Conservation (phyloP, 1,140 invertebrate genomes). For the Scaptomyza hsui region DNA sequence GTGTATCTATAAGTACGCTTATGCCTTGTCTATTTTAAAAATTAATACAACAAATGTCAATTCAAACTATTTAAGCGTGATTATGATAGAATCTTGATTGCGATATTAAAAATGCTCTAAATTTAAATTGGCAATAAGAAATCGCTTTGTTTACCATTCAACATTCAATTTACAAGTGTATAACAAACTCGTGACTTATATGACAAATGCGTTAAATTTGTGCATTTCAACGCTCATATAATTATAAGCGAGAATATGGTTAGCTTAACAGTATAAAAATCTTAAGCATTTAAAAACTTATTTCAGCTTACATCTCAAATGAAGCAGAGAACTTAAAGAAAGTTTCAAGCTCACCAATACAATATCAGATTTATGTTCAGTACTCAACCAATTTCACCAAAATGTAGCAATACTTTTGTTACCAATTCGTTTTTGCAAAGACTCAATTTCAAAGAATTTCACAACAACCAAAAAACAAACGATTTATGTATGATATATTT, state of each 20-base stretch:
- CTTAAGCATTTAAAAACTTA: neutral
- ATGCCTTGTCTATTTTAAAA: neutral
- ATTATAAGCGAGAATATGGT: neutral
- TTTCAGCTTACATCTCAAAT: neutral
- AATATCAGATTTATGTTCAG: no score
- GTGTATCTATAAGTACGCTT: neutral
- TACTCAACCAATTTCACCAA: no score
- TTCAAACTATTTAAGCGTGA: neutral
- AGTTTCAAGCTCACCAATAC: no score
- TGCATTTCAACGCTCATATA: constrained; percentile 2
- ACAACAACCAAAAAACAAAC: neutral
- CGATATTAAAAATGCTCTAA: neutral
- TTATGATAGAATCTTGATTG: neutral
- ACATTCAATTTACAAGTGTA: constrained; percentile 52
- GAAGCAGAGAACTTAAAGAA: no score
- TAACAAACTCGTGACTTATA: constrained; percentile 60
- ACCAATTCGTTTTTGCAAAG: no score
- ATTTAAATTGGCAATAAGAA: neutral
- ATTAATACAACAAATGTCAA: no score
- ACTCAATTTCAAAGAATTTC: no score
- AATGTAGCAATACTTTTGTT: no score
- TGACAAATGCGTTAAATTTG: constrained; percentile 37
- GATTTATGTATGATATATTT: neutral
- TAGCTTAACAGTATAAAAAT: neutral
- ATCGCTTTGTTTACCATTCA: constrained; percentile 9